phyloP scores from a whole-genome alignment of 2,797 vertebrate genomes.

The Ptychadena robeensis region DNA sequence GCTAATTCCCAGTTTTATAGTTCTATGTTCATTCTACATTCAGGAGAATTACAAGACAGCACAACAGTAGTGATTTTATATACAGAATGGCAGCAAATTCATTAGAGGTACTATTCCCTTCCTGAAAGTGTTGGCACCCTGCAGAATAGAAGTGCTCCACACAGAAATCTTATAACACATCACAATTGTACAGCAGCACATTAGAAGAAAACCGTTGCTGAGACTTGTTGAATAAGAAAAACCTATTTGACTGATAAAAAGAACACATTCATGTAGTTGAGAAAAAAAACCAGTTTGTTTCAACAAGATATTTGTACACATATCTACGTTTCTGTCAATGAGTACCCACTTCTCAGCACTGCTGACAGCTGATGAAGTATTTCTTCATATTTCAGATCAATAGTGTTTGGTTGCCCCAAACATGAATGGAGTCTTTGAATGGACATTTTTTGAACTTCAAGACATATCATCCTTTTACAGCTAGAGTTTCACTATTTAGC shows the following conservation, averaged over 20 bases:
- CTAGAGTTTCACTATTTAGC: too few species aligned
- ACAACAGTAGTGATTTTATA: not conserved
- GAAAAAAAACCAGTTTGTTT: not conserved
- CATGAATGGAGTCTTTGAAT: not conserved
- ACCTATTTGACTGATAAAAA: not conserved
- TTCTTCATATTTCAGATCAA: not conserved
- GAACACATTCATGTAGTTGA: not conserved
- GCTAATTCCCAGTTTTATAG: constrained; percentile 4
- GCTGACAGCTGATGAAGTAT: not conserved
- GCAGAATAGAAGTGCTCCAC: not conserved
- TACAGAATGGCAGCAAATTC: not conserved
- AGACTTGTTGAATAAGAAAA: not conserved
- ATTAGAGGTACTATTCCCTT: constrained; percentile 5
- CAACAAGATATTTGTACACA: not conserved
- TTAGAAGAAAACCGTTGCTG: not conserved
- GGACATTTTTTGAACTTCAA: too few species aligned
- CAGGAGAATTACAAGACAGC: constrained; percentile 10
- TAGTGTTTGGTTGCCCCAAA: not conserved
- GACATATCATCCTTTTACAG: too few species aligned
- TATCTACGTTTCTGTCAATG: not conserved
- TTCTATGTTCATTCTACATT: constrained; percentile 11
- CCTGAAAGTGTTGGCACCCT: not conserved
- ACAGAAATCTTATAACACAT: not conserved
- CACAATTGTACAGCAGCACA: not conserved
- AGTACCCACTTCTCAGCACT: not conserved